These are phyloP conservation scores for Mola mola DNA, from an alignment of 2,113 vertebrate species.

Conservation along the genomic window DNA sequence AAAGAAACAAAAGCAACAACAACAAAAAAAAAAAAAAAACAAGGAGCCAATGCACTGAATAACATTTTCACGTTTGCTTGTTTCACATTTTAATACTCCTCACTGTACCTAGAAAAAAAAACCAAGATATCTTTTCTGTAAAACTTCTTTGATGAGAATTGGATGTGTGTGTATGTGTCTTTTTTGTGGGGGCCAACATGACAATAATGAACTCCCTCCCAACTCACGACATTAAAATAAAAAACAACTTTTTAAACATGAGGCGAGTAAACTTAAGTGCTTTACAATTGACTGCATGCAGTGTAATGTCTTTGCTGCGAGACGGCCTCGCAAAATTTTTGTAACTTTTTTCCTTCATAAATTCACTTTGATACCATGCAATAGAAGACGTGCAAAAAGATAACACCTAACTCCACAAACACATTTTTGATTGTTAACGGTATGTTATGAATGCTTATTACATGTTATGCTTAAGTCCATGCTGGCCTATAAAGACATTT, in stretches of 20 bases:
- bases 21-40: slow-evolving; percentile 50
- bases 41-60: slow-evolving; percentile 76
- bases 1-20: slow-evolving; percentile 33
- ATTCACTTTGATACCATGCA: slow-evolving; percentile 86
- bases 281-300: slow-evolving; percentile 82
- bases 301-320: slow-evolving; percentile 77
- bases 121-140: slow-evolving; percentile 54
- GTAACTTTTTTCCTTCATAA: slow-evolving; percentile 72
- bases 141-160: slow-evolving; percentile 55
- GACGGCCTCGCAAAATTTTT: slow-evolving; percentile 71
- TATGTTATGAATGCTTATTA: slow-evolving; percentile 86
- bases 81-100: slow-evolving; percentile 76
- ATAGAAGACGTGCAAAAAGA: slow-evolving; percentile 88
- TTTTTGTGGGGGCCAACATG: slow-evolving; percentile 76
- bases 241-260: slow-evolving; percentile 67
- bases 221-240: slow-evolving; percentile 70
- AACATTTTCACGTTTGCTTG: slow-evolving; percentile 80
- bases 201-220: slow-evolving; percentile 78
- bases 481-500: slow-evolving; percentile 85
- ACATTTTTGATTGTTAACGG: slow-evolving; percentile 85
- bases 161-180: slow-evolving; percentile 27
- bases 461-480: slow-evolving; percentile 86
- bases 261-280: slow-evolving; percentile 78
- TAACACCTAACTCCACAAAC: slow-evolving; percentile 87
- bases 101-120: slow-evolving; percentile 68